These are phyloP conservation scores for Acipenser transmontanus DNA, from an alignment of 2,797 vertebrate genomes.

Conservation along the genomic window DNA sequence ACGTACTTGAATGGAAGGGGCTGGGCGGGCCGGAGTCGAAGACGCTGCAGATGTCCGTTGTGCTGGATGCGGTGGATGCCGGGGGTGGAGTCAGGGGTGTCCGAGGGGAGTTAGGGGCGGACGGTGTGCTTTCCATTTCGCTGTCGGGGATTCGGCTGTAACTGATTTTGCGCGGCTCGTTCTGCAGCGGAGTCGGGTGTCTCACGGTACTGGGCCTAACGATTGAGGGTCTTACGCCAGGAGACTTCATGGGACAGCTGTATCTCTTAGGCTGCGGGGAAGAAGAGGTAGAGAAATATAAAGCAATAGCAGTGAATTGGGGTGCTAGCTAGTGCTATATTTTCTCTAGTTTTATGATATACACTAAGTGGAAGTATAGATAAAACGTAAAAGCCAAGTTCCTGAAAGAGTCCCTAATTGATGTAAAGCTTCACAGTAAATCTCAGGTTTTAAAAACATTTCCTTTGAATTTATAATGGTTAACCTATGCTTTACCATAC, in stretches of 20 bases:
- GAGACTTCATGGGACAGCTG: conserved; percentile 84
- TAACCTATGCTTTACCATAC: too few relatives aligned
- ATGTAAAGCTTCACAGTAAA: too few relatives aligned
- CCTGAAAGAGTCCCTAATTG: too few relatives aligned
- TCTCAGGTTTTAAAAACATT: too few relatives aligned
- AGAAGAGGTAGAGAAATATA: too few relatives aligned
- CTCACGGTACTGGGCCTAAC: conserved; percentile 79
- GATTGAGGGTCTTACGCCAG: conserved; percentile 85
- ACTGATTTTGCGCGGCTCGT: conserved; percentile 91
- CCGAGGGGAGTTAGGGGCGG: conserved; percentile 85
- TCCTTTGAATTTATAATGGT: too few relatives aligned
- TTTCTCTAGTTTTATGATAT: too few relatives aligned
- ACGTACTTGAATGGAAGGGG: conserved; percentile 89
- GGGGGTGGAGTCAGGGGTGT: conserved; percentile 86
- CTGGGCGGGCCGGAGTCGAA: conserved; percentile 89
- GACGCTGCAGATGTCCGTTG: conserved; percentile 84
- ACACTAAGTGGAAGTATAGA: too few relatives aligned
- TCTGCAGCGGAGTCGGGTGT: conserved; percentile 88
- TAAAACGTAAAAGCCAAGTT: too few relatives aligned
- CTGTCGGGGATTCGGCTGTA: conserved; percentile 91
- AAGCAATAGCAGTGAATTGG: too few relatives aligned
- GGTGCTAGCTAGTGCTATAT: too few relatives aligned
- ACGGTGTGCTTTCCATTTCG: conserved; percentile 73
- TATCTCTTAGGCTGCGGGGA: conserved; percentile 77
- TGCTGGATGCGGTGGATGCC: conserved; percentile 80